Conservation (phyloP, 2,888 invertebrate genomes). For the Pristionchus exspectatus region DNA sequence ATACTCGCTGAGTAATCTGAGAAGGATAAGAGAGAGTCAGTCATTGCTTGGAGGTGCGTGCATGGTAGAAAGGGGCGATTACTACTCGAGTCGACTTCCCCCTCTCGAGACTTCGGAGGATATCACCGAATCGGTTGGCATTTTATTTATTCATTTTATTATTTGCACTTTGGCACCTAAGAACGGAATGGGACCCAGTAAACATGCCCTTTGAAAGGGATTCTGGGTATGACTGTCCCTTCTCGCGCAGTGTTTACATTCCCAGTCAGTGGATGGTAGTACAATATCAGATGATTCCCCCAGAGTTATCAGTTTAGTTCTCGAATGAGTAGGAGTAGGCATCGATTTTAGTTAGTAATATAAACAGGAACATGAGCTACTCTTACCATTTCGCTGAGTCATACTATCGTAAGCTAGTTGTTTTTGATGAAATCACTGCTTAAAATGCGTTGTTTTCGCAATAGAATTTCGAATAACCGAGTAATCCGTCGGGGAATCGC, state of each 20-base stretch:
- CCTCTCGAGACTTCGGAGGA: conserved; percentile 37
- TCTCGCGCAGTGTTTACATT: conserved; percentile 1
- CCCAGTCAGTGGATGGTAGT: neutral
- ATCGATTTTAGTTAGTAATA: neutral
- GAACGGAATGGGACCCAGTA: neutral
- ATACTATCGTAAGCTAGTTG: too few species aligned
- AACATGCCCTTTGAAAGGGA: neutral
- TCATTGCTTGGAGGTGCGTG: conserved; percentile 21
- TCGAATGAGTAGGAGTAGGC: neutral
- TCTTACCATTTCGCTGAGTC: too few species aligned
- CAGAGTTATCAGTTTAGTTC: neutral
- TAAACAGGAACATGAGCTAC: neutral
- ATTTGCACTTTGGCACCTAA: neutral
- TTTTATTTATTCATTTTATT: neutral
- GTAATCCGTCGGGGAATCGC: too few species aligned
- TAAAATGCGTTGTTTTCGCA: neutral
- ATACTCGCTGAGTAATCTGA: neutral
- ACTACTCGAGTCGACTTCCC: neutral
- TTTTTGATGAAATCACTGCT: too few species aligned
- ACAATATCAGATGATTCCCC: neutral
- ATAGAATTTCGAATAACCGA: too few species aligned
- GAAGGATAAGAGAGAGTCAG: neutral
- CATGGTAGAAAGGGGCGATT: conserved; percentile 40
- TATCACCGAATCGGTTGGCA: conserved; percentile 23
- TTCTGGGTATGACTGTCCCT: conserved; percentile 3